Evolutionary conservation across 1,140 invertebrate genomes (phyloP), one percentile per base, ranked within the genome.

Genomic region (Drosophila kepulauana): DNA sequence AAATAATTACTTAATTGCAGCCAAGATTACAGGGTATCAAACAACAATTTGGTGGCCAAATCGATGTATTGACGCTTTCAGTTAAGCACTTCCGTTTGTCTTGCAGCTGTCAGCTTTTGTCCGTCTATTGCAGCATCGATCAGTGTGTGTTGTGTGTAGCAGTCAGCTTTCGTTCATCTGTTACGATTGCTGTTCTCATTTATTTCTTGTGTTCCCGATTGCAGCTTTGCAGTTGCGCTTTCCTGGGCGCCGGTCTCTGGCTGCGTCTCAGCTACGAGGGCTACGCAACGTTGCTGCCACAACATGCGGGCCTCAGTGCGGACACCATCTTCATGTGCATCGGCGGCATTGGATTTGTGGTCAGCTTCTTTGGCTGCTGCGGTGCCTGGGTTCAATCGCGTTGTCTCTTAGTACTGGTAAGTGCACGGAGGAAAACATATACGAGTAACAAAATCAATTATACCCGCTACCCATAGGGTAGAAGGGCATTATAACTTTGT

Each of bases 361-460:
- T 97, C 1, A 95, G 96, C 33, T 96, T 97, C 92, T 95, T 96
- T 76, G 96, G 96, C 57, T 97, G 96, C 92, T 97, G 96, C 90
- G 96, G 96, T 8, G 95, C 96, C 46, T 97, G 96, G 96, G 96
- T 96, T 84, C 95, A 97, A 91, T 97, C 95, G 38, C 94, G 95
- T 86, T 96, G 95, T 81, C 94, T 97, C 82, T 93, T 97, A 13
- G 95, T 97, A 70, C 94, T 95, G 82, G 96, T 97, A 92, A 94
- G 95, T 94, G 61, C 35, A 3, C 33, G 5, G 7, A 33, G 0
- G 2, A 38, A 38, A 1, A 33, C 6, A 33, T 33, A 1, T 33
- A 16, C 15, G 15, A 7, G 7, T 33, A 33, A 16, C 15, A 16
- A 7, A 33, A 33, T 33, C 7, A 7, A 33, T 7, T 33, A 15